Base-by-base conservation (phyloP, 1,140 invertebrate species). In the Ylistrum balloti region DNA sequence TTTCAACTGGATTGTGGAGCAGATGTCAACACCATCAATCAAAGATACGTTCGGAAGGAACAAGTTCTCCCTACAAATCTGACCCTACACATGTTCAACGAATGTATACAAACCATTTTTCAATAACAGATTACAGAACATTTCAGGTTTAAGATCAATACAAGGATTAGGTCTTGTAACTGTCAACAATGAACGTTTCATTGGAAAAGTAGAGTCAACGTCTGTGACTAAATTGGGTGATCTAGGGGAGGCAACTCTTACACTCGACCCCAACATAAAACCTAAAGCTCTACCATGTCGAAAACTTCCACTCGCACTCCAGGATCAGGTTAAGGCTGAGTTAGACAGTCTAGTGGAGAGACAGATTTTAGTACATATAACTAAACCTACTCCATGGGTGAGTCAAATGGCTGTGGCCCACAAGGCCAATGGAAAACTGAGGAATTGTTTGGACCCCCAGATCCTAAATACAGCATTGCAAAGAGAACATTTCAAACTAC, bases 391-490 rank as follows among this genome's bases (percentile, higher is more conserved):
- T 22, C 56, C 56, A 33, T 94, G 91, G 92, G 90, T 93, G 2
- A 92, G 89, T 85, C 91, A 93, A 35, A 91, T 94, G 28, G 89
- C 92, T 0, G 88, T 93, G 28, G 90, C 90, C 17, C 22, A 85
- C 41, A 94, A 94, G 35, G 35, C 13, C 5, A 38, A 38, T 38
- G 5, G 35, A 38, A 38, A 38, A 13, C 35, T 38, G 35, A 38
- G 35, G 35, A 38, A 94, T 1, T 95, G 94, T 41, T 33, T 94
- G 9, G 94, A 94, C 87, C 93, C 92, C 20, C 89, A 92, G 34
- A 41, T 89, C 17, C 91, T 93, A 2, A 95, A 95, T 45, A 91
- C 92, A 87, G 93, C 91, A 33, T 38, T 94, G 10, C 34, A 45
- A 41, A 33, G 91, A 48, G 91, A 93, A 87, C 87, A 93, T 35